phyloP scores from a whole-genome alignment of 2,888 invertebrate genomes.

The Allacma fusca region DNA sequence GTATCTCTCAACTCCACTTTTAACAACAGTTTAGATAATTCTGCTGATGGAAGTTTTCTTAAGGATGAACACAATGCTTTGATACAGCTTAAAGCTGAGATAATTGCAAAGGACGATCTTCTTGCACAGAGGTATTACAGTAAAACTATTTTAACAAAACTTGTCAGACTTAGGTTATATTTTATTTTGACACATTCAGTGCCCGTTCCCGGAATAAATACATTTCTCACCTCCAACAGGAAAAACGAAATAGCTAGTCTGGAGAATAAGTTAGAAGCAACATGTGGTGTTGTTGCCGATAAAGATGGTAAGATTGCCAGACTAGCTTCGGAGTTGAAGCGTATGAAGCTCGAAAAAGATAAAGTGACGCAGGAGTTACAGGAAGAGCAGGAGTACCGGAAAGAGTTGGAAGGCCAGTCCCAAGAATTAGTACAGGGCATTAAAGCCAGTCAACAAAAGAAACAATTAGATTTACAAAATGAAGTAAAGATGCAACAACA shows the following conservation, averaged over 20 bases:
- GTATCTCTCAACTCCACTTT: background rate
- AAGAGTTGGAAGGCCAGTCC: background rate
- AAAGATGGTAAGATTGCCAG: constrained; percentile 19
- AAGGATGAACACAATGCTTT: background rate
- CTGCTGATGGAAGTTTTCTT: constrained; percentile 10
- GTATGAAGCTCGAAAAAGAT: background rate
- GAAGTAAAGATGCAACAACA: constrained; percentile 27
- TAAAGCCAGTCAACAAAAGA: constrained; percentile 19
- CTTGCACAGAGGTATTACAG: constrained; percentile 9
- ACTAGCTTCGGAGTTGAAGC: constrained; percentile 2
- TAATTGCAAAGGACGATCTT: constrained; percentile 15
- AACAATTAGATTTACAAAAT: background rate
- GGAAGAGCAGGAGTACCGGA: constrained; percentile 9
- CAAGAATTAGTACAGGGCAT: background rate
- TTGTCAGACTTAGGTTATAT: too few relatives aligned
- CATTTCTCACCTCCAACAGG: background rate
- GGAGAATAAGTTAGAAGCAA: background rate
- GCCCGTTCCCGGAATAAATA: too few relatives aligned
- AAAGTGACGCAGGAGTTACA: background rate
- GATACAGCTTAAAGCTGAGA: constrained; percentile 4
- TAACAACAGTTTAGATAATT: constrained; percentile 1
- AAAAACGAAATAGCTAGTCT: constrained; percentile 7
- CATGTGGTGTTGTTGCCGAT: background rate
- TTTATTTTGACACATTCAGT: too few relatives aligned
- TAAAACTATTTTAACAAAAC: too few relatives aligned